Evolutionary conservation across 2,888 invertebrate species (phyloP), one percentile per base, ranked within the genome.

Genomic region (Agrochola litura): DNA sequence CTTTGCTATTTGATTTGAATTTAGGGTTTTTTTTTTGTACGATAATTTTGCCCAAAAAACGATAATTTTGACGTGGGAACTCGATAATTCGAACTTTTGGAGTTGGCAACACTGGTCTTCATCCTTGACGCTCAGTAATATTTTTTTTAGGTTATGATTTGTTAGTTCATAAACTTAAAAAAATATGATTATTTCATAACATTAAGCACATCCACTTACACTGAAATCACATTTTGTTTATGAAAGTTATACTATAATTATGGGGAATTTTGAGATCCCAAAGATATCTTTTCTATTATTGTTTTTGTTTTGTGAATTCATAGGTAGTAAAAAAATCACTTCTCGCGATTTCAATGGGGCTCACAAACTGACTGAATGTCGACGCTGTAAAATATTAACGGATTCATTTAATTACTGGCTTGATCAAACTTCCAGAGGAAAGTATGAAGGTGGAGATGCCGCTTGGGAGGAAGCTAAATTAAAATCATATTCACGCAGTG

Each of bases 391-490:
- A 91, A 92, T 97, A 73, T 95, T 98, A 72, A 97, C 98, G 3
- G 97, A 98, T 71, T 98, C 99, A 3, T 98, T 99, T 90, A 97
- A 97, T 88, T 96, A 97, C 97, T 99, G 99, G 87, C 95, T 99
- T 81, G 97, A 98, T 73, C 97, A 97, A 92, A 99, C 99, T 3
- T 97, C 98, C 37, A 97, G 98, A 84, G 98, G 98, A 61, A 99
- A 99, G 94, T 99, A 98, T 95, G 99, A 98, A 91, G 99, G 99
- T 58, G 99, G 99, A 14, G 99, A 99, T 94, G 98, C 98, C 0
- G 98, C 98, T 66, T 99, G 99, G 99, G 99, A 99, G 93, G 98
- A 99, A 95, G 97, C 98, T 81, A 98, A 98, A 91, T 95, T 98
- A 81, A 98, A 98, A 81, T 97, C 98, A 10, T 99, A 99, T 92